Percentiles rank a stretch among this genome's conserved stretches.
Evolutionary conservation across 92 coral and sea anemone genomes (phyloP).

Genomic region (Anthopleura xanthogrammica): DNA sequence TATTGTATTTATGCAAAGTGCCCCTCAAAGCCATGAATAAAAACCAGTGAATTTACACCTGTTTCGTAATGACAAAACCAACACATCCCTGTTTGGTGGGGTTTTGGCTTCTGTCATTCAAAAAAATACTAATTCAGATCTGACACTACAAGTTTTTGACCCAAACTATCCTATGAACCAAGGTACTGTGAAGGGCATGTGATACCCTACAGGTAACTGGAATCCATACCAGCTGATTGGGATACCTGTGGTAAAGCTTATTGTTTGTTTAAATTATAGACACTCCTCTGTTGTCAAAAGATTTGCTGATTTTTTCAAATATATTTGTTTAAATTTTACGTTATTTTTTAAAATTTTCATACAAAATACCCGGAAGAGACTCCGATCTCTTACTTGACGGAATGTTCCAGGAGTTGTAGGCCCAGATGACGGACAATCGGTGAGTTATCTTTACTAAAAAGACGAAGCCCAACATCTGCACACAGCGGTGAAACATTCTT

Average conservation of each 20-base stretch:
- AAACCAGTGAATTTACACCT: too few relatives aligned
- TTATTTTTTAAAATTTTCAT: background rate
- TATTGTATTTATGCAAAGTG: too few relatives aligned
- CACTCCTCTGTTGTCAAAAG: background rate
- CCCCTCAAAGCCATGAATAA: too few relatives aligned
- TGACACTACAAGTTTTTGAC: too few relatives aligned
- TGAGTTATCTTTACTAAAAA: slow-evolving; percentile 57
- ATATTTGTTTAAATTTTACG: background rate
- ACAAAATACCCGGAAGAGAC: background rate
- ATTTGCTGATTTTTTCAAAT: background rate
- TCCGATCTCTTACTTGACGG: slow-evolving; percentile 65
- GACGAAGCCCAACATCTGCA: slow-evolving; percentile 61
- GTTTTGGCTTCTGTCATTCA: too few relatives aligned
- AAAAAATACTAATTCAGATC: too few relatives aligned
- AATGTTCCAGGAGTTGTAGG: slow-evolving; percentile 86
- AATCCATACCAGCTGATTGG: background rate
- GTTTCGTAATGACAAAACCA: too few relatives aligned
- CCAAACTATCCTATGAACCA: too few relatives aligned
- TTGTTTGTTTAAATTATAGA: background rate
- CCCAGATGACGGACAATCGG: slow-evolving; percentile 85
- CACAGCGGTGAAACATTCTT: slow-evolving; percentile 69
- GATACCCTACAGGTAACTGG: too few relatives aligned
- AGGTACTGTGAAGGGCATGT: too few relatives aligned
- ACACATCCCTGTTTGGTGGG: too few relatives aligned
- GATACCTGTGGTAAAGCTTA: slow-evolving; percentile 10